Evolutionary conservation across 2,888 invertebrate species (phyloP), one percentile per base, ranked within the genome.

Genomic region (Drosophila demipolita): DNA sequence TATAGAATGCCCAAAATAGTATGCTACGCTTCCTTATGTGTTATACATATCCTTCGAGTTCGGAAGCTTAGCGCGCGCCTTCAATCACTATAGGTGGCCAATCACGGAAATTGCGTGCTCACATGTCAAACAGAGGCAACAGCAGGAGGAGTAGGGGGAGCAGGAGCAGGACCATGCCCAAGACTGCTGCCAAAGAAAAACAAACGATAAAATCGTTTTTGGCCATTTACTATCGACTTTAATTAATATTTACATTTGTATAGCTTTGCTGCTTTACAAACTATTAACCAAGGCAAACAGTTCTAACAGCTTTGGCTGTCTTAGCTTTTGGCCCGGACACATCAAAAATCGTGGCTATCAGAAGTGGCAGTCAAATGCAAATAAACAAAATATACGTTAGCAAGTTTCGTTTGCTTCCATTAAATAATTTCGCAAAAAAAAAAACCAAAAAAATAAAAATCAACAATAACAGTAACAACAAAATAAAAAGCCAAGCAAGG

Each of bases 211-310:
- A 74, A 83, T 73, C 88, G 86, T 75, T 83, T 90, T 90, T 78
- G 89, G 89, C 84, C 85, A 86, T 89, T 90, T 89, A 90, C 90
- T 87, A 86, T 90, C 85, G 90, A 87, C 85, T 89, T 89, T 90
- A 86, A 86, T 89, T 90, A 86, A 90, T 86, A 89, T 86, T 86
- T 86, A 89, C 88, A 71, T 84, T 81, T 64, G 71, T 74, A 69
- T 73, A 49, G 77, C 76, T 82, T 26, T 59, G 69, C 60, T 59
- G 65, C 73, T 77, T 71, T 76, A 26, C 68, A 66, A 64, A 84
- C 90, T 86, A 86, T 90, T 86, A 86, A 80, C 90, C 73, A 74
- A 62, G 62, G 86, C 88, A 86, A 86, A 86, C 86, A 86, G 88
- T 87, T 73, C 90, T 86, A 86, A 87, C 90, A 86, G 90, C 86